Percentiles rank a stretch among this genome's conserved stretches.
These are phyloP conservation scores for Cryptoprocta ferox DNA, from an alignment of 2,797 vertebrate genomes.

Conservation along the genomic window DNA sequence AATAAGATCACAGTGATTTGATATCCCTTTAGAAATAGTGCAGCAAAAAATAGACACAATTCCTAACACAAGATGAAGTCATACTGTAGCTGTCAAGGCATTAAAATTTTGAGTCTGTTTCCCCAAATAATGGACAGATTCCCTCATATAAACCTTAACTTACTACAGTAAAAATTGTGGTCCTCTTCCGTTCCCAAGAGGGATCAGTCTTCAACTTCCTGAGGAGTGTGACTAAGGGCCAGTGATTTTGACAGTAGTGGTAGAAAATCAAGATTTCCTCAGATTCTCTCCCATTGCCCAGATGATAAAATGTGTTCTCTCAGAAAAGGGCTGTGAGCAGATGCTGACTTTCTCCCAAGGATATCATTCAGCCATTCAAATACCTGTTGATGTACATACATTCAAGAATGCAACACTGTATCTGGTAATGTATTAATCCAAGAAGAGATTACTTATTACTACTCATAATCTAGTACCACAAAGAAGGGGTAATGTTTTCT, in stretches of 20 bases:
- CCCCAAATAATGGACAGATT: background rate
- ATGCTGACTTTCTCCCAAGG: background rate
- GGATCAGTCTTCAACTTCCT: too few species aligned
- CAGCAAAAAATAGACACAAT: background rate
- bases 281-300: background rate
- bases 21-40: background rate
- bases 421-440: background rate
- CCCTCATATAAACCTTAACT: background rate
- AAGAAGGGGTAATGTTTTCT: too few species aligned
- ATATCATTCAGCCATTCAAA: background rate
- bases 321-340: background rate
- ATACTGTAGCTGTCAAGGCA: background rate
- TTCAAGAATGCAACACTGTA: background rate
- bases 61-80: background rate
- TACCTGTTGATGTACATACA: background rate
- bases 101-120: background rate
- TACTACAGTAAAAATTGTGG: background rate
- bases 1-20: background rate
- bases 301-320: background rate
- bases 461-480: background rate
- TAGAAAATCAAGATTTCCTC: background rate
- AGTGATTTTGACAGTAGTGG: fast-evolving
- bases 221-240: background rate
- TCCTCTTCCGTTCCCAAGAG: too few species aligned
- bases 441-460: background rate